Evolutionary conservation across 2,113 vertebrate genomes (phyloP).

Genomic region (Pachypanchax playfairii): DNA sequence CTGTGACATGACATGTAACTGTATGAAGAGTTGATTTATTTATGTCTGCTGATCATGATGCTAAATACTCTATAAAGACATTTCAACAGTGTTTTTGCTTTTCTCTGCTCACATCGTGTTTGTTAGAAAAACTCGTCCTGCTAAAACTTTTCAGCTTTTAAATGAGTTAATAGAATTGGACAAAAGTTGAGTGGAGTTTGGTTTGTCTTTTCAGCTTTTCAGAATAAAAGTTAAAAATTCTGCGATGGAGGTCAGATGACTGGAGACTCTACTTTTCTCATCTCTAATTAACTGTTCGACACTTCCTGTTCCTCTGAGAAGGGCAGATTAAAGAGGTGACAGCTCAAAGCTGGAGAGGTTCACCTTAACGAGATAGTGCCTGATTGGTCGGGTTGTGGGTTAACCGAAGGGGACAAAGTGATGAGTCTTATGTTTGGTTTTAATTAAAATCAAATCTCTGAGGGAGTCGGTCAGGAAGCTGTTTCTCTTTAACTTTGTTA

Average conservation of each 20-base stretch:
- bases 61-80: constrained; percentile 49
- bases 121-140: too few species aligned
- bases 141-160: not conserved
- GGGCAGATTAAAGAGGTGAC: constrained; percentile 57
- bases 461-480: not conserved
- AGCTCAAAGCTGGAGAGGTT: constrained; percentile 7
- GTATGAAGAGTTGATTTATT: constrained; percentile 64
- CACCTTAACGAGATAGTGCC: constrained; percentile 52
- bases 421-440: constrained; percentile 7
- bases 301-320: constrained; percentile 50
- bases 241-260: constrained; percentile 39
- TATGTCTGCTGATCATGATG: constrained; percentile 56
- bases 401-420: constrained; percentile 52
- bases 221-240: constrained; percentile 26
- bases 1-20: constrained; percentile 41
- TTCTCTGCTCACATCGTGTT: too few species aligned
- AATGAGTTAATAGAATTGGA: not conserved
- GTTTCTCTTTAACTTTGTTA: not conserved
- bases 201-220: not conserved
- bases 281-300: constrained; percentile 52
- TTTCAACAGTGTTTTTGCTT: too few species aligned
- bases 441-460: constrained; percentile 56
- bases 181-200: constrained; percentile 20
- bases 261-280: not conserved
- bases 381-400: constrained; percentile 61